phyloP scores from a whole-genome alignment of 2,888 invertebrate species.

The Andrena fulva region DNA sequence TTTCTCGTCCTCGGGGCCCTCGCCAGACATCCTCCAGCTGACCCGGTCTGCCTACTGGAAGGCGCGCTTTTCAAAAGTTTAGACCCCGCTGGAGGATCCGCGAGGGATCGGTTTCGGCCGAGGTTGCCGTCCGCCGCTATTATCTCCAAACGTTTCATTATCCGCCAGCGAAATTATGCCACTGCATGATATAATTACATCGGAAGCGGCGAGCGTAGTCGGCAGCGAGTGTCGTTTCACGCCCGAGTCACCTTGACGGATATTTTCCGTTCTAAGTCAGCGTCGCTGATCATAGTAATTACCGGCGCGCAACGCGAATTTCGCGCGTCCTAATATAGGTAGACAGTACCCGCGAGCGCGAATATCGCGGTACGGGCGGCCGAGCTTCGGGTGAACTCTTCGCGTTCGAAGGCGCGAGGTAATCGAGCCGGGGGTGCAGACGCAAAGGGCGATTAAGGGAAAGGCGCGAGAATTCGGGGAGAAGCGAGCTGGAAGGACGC shows the following conservation, averaged over 20 bases:
- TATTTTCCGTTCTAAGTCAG: conserved; percentile 66
- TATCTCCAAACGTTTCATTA: conserved; percentile 69
- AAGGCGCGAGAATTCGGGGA: background rate
- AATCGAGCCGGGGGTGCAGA: background rate
- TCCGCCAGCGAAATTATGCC: conserved; percentile 66
- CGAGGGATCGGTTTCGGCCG: conserved; percentile 31
- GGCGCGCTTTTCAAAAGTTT: background rate
- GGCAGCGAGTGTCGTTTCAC: conserved; percentile 67
- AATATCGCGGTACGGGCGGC: background rate
- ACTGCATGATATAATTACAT: conserved; percentile 66
- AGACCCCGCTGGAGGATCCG: background rate
- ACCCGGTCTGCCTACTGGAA: background rate
- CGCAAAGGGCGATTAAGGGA: too few species aligned
- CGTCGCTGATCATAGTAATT: conserved; percentile 58
- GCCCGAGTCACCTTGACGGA: conserved; percentile 72
- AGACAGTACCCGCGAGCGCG: background rate
- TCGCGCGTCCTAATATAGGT: conserved; percentile 38
- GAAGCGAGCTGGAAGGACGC: background rate
- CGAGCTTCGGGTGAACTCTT: background rate
- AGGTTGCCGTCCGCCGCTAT: conserved; percentile 45
- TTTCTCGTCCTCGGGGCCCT: background rate
- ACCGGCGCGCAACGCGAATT: conserved; percentile 57
- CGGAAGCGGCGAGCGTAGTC: conserved; percentile 41
- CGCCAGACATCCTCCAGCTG: background rate
- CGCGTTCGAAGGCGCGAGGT: too few species aligned